Percentiles rank a stretch among this genome's conserved stretches.
phyloP scores from a whole-genome alignment of 2,797 vertebrate species.

The Bradypus variegatus region DNA sequence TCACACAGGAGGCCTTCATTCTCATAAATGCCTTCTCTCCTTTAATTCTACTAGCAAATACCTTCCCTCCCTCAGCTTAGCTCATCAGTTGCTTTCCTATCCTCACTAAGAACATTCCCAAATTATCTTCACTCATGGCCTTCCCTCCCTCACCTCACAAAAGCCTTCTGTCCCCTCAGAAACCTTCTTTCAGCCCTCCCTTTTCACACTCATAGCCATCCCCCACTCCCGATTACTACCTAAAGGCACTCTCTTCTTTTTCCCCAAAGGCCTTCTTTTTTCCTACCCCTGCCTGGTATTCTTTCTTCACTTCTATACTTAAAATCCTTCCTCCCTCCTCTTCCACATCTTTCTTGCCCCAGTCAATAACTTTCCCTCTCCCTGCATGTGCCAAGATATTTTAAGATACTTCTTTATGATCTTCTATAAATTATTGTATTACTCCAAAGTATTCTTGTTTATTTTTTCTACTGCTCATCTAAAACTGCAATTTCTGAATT shows the following conservation, averaged over 20 bases:
- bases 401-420: slow-evolving; percentile 12
- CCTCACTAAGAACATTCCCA: neutral
- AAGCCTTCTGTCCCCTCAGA: neutral
- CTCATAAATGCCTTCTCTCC: neutral
- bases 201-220: neutral
- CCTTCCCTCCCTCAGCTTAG: neutral
- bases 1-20: neutral
- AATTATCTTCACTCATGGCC: neutral
- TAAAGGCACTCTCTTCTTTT: neutral
- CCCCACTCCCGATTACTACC: neutral
- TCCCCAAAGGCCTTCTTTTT: neutral
- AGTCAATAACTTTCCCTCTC: neutral
- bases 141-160: neutral
- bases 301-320: neutral
- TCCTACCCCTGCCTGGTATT: neutral
- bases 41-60: neutral
- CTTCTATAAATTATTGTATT: neutral
- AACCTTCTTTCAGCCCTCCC: neutral
- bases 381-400: neutral
- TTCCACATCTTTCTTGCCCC: neutral
- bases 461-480: neutral
- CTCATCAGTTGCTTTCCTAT: neutral
- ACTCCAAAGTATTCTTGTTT: neutral
- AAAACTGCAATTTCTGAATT: slow-evolving; percentile 8
- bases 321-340: neutral